Percentiles rank a stretch among this genome's conserved stretches.
Evolutionary conservation across 30 jellyfish, hydroid and myxozoan genomes (phyloP).

Genomic region (Chironex yamaguchii): DNA sequence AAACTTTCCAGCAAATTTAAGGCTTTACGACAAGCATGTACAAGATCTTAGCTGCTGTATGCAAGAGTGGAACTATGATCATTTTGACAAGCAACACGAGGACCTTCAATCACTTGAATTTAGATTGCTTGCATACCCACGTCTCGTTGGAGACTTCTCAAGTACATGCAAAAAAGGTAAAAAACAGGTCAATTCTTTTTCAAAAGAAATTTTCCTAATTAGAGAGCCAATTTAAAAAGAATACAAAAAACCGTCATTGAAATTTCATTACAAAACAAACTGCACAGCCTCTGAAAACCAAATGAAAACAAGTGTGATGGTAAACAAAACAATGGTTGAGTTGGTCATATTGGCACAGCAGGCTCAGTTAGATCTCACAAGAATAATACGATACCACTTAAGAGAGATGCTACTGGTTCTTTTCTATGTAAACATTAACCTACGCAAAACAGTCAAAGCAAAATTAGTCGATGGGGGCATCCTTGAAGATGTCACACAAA

Average conservation of each 20-base stretch:
- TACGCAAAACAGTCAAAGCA: conserved; percentile 12
- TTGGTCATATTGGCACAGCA: conserved; percentile 8
- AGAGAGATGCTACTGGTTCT: background rate
- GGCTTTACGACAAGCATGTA: conserved; percentile 56
- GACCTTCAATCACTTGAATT: conserved; percentile 1
- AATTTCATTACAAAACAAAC: too few species aligned
- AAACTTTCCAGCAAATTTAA: conserved; percentile 15
- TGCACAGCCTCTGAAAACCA: too few species aligned
- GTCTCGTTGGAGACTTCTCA: too few species aligned
- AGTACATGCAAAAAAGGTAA: too few species aligned
- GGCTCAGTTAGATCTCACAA: conserved; percentile 25
- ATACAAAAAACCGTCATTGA: too few species aligned
- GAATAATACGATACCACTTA: conserved; percentile 4
- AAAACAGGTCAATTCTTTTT: too few species aligned
- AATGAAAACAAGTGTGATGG: background rate
- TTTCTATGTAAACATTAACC: background rate
- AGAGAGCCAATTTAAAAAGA: too few species aligned
- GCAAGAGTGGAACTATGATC: conserved; percentile 40
- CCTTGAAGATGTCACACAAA: conserved; percentile 7
- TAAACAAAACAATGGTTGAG: conserved; percentile 8
- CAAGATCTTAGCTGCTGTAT: conserved; percentile 41
- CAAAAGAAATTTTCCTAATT: too few species aligned
- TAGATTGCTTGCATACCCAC: conserved; percentile 8
- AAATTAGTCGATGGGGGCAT: conserved; percentile 6
- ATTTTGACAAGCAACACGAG: conserved; percentile 19